phyloP scores from a whole-genome alignment of 2,797 vertebrate species.

The Pangasius sanitwongsei region DNA sequence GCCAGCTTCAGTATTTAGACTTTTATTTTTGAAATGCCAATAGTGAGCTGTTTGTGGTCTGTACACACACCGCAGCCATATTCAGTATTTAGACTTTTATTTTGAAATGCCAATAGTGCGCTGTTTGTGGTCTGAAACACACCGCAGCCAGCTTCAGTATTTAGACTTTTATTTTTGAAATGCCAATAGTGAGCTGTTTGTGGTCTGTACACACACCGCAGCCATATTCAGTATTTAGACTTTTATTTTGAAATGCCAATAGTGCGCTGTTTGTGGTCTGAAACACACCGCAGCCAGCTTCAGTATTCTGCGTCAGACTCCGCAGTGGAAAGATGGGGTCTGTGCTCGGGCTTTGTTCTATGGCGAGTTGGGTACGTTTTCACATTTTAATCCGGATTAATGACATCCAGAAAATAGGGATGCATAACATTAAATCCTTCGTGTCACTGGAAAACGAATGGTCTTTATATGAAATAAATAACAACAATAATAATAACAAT shows the following conservation, averaged over 20 bases:
- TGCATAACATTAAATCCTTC: background rate
- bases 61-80: slow-evolving; percentile 54
- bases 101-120: background rate
- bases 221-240: slow-evolving; percentile 56
- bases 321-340: slow-evolving; percentile 80
- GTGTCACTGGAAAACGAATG: background rate
- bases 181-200: no score
- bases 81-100: slow-evolving; percentile 35
- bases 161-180: background rate
- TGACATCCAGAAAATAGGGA: background rate
- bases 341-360: slow-evolving; percentile 89
- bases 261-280: background rate
- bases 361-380: slow-evolving; percentile 92
- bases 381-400: background rate
- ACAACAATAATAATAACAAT: no score
- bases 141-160: slow-evolving; percentile 58
- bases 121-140: background rate
- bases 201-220: slow-evolving; percentile 18
- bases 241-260: background rate
- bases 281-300: slow-evolving; percentile 59
- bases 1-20: no score
- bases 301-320: slow-evolving; percentile 9
- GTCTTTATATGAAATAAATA: background rate
- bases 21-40: background rate
- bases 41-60: no score